Conservation (phyloP, 2,888 invertebrate genomes). For the Polydrusus pterygomalis region DNA sequence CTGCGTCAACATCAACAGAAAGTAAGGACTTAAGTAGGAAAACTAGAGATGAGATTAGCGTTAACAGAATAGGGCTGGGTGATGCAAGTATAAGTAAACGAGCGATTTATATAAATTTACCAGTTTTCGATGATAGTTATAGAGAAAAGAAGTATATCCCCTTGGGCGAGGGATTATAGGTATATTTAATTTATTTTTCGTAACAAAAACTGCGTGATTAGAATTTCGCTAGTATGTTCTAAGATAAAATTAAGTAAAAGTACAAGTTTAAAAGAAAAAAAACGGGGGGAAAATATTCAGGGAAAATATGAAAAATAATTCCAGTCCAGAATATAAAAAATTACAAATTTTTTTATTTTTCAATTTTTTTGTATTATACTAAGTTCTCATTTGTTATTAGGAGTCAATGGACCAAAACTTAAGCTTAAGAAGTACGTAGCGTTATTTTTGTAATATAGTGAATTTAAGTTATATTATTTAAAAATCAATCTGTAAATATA, state of each 20-base stretch:
- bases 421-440: not conserved
- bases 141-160: constrained; percentile 69
- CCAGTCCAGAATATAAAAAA: too few relatives aligned
- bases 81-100: constrained; percentile 58
- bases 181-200: constrained; percentile 1
- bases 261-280: too few relatives aligned
- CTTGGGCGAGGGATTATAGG: constrained; percentile 52
- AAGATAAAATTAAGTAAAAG: too few relatives aligned
- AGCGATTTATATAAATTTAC: constrained; percentile 69
- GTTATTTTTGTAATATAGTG: constrained; percentile 7
- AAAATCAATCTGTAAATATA: constrained; percentile 31
- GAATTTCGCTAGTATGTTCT: not conserved
- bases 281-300: too few relatives aligned
- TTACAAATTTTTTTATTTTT: too few relatives aligned
- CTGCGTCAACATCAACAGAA: constrained; percentile 30
- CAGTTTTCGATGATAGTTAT: constrained; percentile 67
- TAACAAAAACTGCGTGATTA: not conserved
- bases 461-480: constrained; percentile 16
- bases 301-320: too few relatives aligned
- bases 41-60: constrained; percentile 32
- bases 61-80: constrained; percentile 32
- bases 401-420: not conserved
- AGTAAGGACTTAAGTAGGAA: constrained; percentile 52
- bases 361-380: too few relatives aligned
- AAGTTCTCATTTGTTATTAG: too few relatives aligned